Evolutionary conservation across 2,888 invertebrate genomes (phyloP).

Genomic region (Pollenia labialis): DNA sequence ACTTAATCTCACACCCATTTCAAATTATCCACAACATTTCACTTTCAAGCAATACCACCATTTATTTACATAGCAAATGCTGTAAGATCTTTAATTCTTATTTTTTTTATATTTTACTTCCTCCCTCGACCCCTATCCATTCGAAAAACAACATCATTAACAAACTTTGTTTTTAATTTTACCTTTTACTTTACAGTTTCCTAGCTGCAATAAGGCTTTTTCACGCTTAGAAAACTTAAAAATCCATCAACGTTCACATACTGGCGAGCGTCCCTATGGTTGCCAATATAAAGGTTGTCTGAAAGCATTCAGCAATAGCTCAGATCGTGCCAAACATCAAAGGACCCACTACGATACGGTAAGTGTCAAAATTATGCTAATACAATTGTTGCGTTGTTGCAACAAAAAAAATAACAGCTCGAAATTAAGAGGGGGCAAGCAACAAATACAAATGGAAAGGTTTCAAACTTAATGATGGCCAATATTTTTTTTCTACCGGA

Average conservation of each 20-base stretch:
- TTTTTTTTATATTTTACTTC: constrained; percentile 11
- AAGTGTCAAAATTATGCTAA: constrained; percentile 83
- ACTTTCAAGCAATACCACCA: neutral
- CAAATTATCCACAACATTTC: neutral
- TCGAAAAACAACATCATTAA: neutral
- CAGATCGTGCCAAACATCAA: constrained; percentile 99
- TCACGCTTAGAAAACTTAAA: constrained; percentile 98
- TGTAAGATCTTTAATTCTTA: neutral
- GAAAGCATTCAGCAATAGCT: constrained; percentile 99
- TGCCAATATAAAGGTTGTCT: constrained; percentile 96
- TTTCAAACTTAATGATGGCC: constrained; percentile 3
- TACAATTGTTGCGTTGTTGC: constrained; percentile 28
- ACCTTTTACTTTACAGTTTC: constrained; percentile 87
- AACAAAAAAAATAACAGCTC: neutral
- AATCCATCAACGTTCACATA: constrained; percentile 97
- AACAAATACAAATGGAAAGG: neutral
- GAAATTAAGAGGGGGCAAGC: neutral
- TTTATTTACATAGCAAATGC: constrained; percentile 53
- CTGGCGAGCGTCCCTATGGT: constrained; percentile 97
- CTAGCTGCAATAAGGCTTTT: constrained; percentile 97
- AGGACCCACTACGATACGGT: constrained; percentile 99
- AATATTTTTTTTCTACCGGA: neutral
- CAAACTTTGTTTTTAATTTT: constrained; percentile 35
- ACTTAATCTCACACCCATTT: too few relatives aligned
- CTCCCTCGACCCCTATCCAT: neutral